Percentiles rank a stretch among this genome's conserved stretches.
Conservation (phyloP, 1,140 invertebrate genomes). For the Ceratosolen solmsi region DNA sequence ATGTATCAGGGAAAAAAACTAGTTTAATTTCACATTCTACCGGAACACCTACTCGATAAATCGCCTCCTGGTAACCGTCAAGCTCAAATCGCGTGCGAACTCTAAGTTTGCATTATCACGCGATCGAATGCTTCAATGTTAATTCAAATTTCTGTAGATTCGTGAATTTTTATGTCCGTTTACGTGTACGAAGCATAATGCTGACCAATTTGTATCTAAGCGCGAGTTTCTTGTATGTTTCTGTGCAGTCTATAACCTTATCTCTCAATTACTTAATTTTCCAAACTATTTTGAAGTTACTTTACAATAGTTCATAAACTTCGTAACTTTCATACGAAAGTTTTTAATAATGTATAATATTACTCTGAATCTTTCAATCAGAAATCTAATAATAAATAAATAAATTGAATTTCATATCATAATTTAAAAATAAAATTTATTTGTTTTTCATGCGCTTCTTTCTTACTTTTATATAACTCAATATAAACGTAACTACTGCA, state of each 20-base stretch:
- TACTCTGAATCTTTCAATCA: no score
- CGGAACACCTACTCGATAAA: slow-evolving; percentile 19
- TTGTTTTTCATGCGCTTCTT: not conserved
- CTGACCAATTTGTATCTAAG: no score
- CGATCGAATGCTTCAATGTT: slow-evolving; percentile 3
- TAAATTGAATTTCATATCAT: no score
- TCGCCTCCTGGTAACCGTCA: not conserved
- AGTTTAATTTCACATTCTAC: not conserved
- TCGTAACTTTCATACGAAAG: no score
- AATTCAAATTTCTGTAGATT: not conserved
- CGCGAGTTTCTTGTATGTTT: no score
- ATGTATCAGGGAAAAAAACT: not conserved
- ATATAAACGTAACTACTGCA: not conserved
- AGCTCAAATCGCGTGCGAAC: not conserved
- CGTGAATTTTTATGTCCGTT: not conserved
- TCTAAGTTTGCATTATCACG: not conserved
- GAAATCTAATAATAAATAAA: no score
- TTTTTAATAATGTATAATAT: no score
- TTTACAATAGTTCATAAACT: no score
- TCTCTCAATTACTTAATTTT: no score
- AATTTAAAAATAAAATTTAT: no score
- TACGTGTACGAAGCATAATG: not conserved
- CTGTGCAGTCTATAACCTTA: no score
- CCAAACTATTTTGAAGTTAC: no score
- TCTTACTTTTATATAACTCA: not conserved